Evolutionary conservation across 2,797 vertebrate genomes (phyloP), one percentile per base, ranked within the genome.

Genomic region (Danio kyathit): DNA sequence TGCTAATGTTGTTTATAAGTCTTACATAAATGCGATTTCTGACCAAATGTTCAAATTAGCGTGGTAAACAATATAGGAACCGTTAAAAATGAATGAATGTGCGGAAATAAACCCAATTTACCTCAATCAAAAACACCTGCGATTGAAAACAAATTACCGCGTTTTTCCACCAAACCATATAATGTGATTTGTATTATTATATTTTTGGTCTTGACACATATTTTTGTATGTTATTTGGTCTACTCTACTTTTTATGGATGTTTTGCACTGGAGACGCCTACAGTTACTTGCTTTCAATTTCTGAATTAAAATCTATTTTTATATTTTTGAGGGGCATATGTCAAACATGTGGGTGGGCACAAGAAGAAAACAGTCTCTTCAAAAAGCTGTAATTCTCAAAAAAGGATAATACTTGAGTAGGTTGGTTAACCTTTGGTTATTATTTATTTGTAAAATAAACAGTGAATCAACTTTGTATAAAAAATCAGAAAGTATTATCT

Each of bases 231-330:
- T 29, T 29, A 29, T 7, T 54, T 5, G 29, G 49, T 71, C n/a
- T 54, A 8, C 29, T 29, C 29, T 29, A 29, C 29, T 29, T 29
- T n/a, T 29, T 29, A 29, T 29, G 29, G 29, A 29, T 29, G 29
- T 29, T 29, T 29, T 29, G 1, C 29, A 44, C 3, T 41, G 29
- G 51, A 54, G 54, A 17, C 38, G 8, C 29, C 49, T 54, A 41
- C 67, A 56, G 43, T 71, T 0, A 54, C 67, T 17, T 13, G 51
- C 19, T 43, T 13, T 54, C 10, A 43, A 43, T 71, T 71, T 71
- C 69, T 56, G 38, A 71, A 71, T 56, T 56, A 71, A 71, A 71
- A 71, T n/a, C n/a, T 56, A 71, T 54, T 71, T 54, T 54, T 70
- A 54, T 43, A 11, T 71, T n/a, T 56, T 29, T 29, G 51, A 54